Evolutionary conservation across 92 coral and sea anemone genomes (phyloP).

Genomic region (Umimayanthus chanpuru): DNA sequence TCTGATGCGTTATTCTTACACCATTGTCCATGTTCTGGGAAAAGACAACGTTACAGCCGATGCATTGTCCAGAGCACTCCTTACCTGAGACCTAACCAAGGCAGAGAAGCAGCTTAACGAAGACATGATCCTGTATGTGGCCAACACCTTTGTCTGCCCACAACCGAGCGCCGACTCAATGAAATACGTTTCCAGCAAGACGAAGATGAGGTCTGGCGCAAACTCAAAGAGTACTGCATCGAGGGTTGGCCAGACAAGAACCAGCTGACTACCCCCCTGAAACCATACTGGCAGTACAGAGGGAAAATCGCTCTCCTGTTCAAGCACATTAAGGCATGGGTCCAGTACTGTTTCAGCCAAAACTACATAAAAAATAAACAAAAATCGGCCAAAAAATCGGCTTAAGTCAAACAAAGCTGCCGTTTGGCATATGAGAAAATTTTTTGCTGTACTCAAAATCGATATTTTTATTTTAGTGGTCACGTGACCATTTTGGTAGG

Average conservation of each 20-base stretch:
- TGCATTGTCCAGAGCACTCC: conserved; percentile 47
- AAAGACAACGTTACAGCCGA: conserved; percentile 56
- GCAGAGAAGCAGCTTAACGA: no score
- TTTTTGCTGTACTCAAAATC: neutral
- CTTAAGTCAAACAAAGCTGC: neutral
- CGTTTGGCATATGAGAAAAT: neutral
- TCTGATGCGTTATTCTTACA: conserved; percentile 58
- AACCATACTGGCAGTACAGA: no score
- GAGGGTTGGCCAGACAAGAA: no score
- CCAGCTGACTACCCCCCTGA: no score
- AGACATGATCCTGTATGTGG: no score
- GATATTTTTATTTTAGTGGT: neutral
- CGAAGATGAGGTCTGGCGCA: no score
- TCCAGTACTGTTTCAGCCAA: neutral
- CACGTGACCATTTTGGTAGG: conserved; percentile 16
- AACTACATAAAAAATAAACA: neutral
- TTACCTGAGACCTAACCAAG: no score
- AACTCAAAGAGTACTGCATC: no score
- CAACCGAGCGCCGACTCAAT: no score
- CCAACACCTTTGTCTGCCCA: no score
- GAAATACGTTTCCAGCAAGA: no score
- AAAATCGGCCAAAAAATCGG: neutral
- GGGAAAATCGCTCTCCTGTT: neutral
- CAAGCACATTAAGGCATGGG: conserved; percentile 37
- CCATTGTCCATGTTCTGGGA: conserved; percentile 47